These are phyloP conservation scores for Dendrolimus houi DNA, from an alignment of 2,888 invertebrate species.

Conservation along the genomic window DNA sequence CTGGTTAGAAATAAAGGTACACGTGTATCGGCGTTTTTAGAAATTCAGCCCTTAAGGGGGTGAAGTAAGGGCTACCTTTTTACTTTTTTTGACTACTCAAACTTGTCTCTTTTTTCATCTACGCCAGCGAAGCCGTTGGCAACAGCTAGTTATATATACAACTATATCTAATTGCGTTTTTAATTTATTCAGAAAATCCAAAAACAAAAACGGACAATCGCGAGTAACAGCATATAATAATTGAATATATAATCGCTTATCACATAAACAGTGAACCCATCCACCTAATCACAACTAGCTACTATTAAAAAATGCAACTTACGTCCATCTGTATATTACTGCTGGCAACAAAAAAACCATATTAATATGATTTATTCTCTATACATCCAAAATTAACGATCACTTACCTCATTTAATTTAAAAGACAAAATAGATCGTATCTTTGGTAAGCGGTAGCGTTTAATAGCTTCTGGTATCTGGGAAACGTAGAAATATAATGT, in stretches of 20 bases:
- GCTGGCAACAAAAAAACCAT: slow-evolving; percentile 12
- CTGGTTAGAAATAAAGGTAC: too few species aligned
- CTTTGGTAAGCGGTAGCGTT: slow-evolving; percentile 1
- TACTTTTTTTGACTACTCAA: too few species aligned
- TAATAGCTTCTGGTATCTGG: slow-evolving; percentile 15
- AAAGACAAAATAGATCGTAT: slow-evolving; percentile 7
- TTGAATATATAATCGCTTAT: not conserved
- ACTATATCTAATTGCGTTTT: too few species aligned
- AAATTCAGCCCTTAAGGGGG: too few species aligned
- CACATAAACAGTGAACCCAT: not conserved
- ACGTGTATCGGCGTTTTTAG: too few species aligned
- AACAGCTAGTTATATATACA: too few species aligned
- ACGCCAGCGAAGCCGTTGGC: too few species aligned
- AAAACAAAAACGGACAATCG: too few species aligned
- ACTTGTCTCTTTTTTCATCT: too few species aligned
- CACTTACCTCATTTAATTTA: slow-evolving; percentile 20
- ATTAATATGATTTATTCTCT: slow-evolving; percentile 32
- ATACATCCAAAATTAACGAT: slow-evolving; percentile 20
- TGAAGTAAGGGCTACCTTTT: too few species aligned
- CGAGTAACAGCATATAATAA: too few species aligned
- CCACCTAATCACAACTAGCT: not conserved
- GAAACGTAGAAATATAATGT: slow-evolving; percentile 1
- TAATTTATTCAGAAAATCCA: too few species aligned
- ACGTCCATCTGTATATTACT: not conserved
- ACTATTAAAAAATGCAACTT: not conserved